phyloP scores from a whole-genome alignment of 37 sponge, comb jelly and placozoan genomes.

The Cladorhizidae sp. region DNA sequence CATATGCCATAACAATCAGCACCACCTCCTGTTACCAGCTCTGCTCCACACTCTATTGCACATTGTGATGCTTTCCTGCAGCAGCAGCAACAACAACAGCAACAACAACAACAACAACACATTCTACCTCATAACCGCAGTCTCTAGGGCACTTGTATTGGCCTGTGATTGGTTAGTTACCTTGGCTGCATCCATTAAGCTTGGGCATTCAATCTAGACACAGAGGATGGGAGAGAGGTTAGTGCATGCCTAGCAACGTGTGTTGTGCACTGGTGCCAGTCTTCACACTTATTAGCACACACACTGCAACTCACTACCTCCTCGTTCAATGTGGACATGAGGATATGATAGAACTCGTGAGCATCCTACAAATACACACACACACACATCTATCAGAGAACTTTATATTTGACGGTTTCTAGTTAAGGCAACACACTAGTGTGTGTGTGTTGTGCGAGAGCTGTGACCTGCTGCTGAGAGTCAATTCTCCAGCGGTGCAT shows the following conservation, averaged over 20 bases:
- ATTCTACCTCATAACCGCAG: too few species aligned
- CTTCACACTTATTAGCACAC: neutral
- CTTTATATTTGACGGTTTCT: too few species aligned
- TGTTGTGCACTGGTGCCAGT: too few species aligned
- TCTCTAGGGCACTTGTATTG: too few species aligned
- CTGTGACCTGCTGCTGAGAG: constrained; percentile 72
- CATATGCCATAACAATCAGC: too few species aligned
- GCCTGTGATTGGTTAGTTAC: too few species aligned
- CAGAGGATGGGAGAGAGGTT: too few species aligned
- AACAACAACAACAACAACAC: neutral
- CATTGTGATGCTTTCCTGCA: neutral
- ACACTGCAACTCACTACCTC: constrained; percentile 42
- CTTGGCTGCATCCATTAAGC: neutral
- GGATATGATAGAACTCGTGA: constrained; percentile 76
- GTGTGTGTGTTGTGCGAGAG: too few species aligned
- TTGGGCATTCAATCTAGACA: constrained; percentile 5
- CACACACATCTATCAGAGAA: neutral
- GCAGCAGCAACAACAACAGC: too few species aligned
- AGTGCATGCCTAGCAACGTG: too few species aligned
- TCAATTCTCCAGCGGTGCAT: constrained; percentile 64
- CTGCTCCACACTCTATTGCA: constrained; percentile 21
- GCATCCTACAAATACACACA: constrained; percentile 56
- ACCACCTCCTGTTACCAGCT: constrained; percentile 2
- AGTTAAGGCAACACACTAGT: too few species aligned
- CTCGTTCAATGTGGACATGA: constrained; percentile 63